These are phyloP conservation scores for Psilopsiagon aymara DNA, from an alignment of 2,113 vertebrate genomes.

Conservation along the genomic window DNA sequence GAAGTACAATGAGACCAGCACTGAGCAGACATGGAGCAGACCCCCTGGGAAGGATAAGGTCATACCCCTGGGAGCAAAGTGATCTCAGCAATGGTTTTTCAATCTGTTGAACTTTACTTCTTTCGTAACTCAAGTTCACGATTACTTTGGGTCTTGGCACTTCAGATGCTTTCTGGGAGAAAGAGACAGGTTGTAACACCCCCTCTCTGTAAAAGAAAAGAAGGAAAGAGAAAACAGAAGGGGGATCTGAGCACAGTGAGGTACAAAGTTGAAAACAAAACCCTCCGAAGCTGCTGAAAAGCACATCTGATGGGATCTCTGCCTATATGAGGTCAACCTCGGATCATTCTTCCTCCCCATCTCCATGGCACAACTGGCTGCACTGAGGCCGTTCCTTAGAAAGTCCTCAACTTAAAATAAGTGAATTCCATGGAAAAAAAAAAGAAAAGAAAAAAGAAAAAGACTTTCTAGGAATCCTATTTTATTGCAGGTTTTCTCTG, in stretches of 20 bases:
- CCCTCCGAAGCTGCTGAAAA: not conserved
- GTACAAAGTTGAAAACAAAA: not conserved
- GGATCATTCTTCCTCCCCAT: not conserved
- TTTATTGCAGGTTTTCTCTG: not conserved
- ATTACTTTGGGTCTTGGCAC: not conserved
- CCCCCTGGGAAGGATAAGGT: not conserved
- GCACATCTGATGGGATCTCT: not conserved
- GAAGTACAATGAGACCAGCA: fast-evolving
- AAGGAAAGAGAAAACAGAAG: not conserved
- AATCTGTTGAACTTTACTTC: not conserved
- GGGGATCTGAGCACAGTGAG: fast-evolving
- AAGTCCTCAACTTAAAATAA: not conserved
- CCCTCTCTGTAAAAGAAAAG: not conserved
- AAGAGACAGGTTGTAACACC: not conserved
- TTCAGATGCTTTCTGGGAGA: not conserved
- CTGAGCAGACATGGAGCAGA: not conserved
- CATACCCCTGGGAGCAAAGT: not conserved
- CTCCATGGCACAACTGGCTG: fast-evolving
- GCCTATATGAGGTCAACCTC: not conserved
- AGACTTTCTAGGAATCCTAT: not conserved
- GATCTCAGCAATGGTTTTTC: not conserved
- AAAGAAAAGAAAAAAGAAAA: not conserved
- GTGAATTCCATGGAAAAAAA: not conserved
- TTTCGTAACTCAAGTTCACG: not conserved
- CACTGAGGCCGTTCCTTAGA: not conserved